Base-by-base conservation (phyloP, 35 echinoderm and acorn worm species). In the Nesometra sesokonis region DNA sequence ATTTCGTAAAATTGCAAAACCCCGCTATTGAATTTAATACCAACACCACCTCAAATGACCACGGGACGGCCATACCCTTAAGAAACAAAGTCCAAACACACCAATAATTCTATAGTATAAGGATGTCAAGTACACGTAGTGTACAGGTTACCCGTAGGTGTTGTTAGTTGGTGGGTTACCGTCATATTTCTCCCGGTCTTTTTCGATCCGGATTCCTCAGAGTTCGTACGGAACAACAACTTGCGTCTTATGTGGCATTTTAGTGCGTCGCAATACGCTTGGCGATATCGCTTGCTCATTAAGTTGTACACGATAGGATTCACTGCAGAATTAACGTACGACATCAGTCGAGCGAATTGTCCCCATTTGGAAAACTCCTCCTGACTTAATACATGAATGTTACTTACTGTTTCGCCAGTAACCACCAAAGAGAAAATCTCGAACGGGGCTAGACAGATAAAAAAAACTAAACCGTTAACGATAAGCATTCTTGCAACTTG, bases 251-350 rank as follows among this genome's bases (percentile, higher is more conserved):
- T 19, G 52, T 67, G 19, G 82, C 81, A 93, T 36, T 29, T 79
- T 31, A 90, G 87, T 13, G 93, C 86, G 29, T 94, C 35, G 9
- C 34, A 39, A 34, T 79, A 99, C 4, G 96, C 93, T 21, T 92
- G 89, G 36, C 96, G 79, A 52, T 99, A 99, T 38, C 87, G 82
- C 30, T 89, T 82, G 84, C 96, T 99, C 87, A 93, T 86, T 0
- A 90, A 87, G 31, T 93, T 99, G 32, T 94, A 99, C 0, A 99
- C 94, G 32, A 99, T 85, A 0, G 96, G 96, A 33, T 99, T 99
- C 4, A 99, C 90, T 0, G 91, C 93, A 13, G 90, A 91, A 46
- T 99, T 99, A 9, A 99, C 43, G 35, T 99, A 99, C 15, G 90
- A 88, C 31, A 94, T 32, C 17, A 82, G 78, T 8, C 92, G 84